Conservation (phyloP, 2,113 vertebrate species). For the Pundamilia nyererei region DNA sequence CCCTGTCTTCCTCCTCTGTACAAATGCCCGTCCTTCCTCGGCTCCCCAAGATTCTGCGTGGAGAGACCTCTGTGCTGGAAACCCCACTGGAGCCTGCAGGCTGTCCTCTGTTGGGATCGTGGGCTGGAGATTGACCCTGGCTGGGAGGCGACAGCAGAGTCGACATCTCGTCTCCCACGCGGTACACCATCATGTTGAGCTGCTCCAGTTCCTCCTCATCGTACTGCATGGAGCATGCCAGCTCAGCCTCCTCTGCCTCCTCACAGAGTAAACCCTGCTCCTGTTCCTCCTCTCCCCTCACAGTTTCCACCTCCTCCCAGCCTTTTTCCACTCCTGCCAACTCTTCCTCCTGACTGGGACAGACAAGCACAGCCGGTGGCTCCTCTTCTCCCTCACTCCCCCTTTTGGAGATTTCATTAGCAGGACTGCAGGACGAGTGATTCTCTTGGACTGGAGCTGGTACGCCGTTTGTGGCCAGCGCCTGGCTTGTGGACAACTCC, state of each 20-base stretch:
- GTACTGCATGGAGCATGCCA: slow-evolving; percentile 97
- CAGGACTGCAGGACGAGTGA: slow-evolving; percentile 19
- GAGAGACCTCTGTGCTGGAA: slow-evolving; percentile 76
- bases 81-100: slow-evolving; percentile 52
- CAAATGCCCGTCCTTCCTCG: slow-evolving; percentile 34
- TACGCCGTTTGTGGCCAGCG: not conserved
- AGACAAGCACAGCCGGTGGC: slow-evolving; percentile 34
- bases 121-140: slow-evolving; percentile 83
- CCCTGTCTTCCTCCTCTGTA: slow-evolving; percentile 81
- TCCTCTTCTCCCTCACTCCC: slow-evolving; percentile 25
- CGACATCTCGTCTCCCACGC: slow-evolving; percentile 92
- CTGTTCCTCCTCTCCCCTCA: slow-evolving; percentile 67
- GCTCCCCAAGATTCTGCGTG: slow-evolving; percentile 50
- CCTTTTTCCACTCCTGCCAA: slow-evolving; percentile 76
- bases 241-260: slow-evolving; percentile 79
- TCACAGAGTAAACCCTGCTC: slow-evolving; percentile 79
- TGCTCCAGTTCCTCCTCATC: slow-evolving; percentile 94
- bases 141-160: slow-evolving; percentile 91
- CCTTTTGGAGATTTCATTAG: slow-evolving; percentile 18
- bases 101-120: slow-evolving; percentile 39
- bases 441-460: slow-evolving; percentile 43
- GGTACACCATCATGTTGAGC: slow-evolving; percentile 92
- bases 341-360: slow-evolving; percentile 68
- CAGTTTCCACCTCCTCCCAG: slow-evolving; percentile 74
- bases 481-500: slow-evolving; percentile 66